Conservation (phyloP, 2,888 invertebrate species). For the Elysia crispata region DNA sequence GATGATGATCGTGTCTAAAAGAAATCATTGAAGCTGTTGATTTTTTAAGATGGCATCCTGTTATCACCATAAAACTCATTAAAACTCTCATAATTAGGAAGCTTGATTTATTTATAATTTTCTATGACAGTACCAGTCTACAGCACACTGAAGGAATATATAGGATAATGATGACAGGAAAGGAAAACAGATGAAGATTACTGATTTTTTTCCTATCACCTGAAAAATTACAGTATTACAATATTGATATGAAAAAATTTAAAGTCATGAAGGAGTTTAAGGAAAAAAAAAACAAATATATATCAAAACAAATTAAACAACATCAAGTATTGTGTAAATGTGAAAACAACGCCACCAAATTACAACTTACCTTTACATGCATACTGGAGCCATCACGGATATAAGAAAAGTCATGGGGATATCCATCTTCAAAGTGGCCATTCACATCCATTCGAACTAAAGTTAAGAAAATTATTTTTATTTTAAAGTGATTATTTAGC, state of each 20-base stretch:
- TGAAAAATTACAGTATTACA: neutral
- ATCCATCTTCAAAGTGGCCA: slow-evolving; percentile 66
- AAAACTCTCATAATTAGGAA: too few species aligned
- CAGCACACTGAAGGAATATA: too few species aligned
- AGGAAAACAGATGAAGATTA: too few species aligned
- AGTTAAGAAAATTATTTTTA: slow-evolving; percentile 1
- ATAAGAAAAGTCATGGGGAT: slow-evolving; percentile 64
- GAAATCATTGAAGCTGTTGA: too few species aligned
- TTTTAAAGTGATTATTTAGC: neutral
- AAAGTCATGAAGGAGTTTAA: too few species aligned
- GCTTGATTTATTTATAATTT: too few species aligned
- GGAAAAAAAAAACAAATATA: neutral
- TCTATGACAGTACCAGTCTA: too few species aligned
- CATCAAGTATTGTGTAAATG: neutral
- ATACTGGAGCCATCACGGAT: slow-evolving; percentile 59
- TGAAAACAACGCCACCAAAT: neutral
- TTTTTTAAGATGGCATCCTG: too few species aligned
- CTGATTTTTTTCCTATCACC: too few species aligned
- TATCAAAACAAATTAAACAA: slow-evolving; percentile 1
- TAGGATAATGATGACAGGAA: too few species aligned
- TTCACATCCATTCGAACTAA: slow-evolving; percentile 62
- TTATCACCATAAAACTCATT: too few species aligned
- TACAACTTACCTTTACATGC: slow-evolving; percentile 60
- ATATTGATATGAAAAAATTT: neutral
- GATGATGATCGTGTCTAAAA: too few species aligned